Percentiles rank a stretch among this genome's conserved stretches.
These are phyloP conservation scores for Scolanthus callimorphus DNA, from an alignment of 92 coral and sea anemone species.

Conservation along the genomic window DNA sequence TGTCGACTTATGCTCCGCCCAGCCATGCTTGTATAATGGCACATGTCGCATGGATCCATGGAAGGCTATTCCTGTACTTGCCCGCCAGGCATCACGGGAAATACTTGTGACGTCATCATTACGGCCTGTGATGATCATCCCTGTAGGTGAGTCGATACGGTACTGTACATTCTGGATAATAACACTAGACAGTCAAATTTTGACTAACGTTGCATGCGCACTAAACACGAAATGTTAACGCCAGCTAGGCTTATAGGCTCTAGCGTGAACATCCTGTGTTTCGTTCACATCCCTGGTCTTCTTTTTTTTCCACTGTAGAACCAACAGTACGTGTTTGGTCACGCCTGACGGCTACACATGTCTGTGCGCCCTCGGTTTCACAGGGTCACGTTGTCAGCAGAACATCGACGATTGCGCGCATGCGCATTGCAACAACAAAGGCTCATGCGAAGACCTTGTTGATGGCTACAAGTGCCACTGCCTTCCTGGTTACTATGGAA, in stretches of 20 bases:
- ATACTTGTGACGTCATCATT: constrained; percentile 31
- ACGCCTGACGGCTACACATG: constrained; percentile 37
- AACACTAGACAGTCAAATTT: too few relatives aligned
- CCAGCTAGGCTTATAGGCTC: too few relatives aligned
- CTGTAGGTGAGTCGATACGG: constrained; percentile 3
- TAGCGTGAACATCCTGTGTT: too few relatives aligned
- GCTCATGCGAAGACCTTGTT: constrained; percentile 42
- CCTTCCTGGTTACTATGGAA: constrained; percentile 59
- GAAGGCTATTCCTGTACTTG: constrained; percentile 38
- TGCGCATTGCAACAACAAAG: constrained; percentile 52
- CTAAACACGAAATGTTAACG: too few relatives aligned
- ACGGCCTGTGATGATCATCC: constrained; percentile 6
- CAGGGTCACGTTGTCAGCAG: constrained; percentile 32
- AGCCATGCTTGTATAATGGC: constrained; percentile 57
- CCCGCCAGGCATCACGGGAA: constrained; percentile 34
- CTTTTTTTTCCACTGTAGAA: too few relatives aligned
- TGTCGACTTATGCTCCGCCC: constrained; percentile 53
- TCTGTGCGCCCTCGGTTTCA: constrained; percentile 30
- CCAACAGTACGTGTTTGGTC: constrained; percentile 38
- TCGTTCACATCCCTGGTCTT: not conserved
- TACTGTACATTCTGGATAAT: too few relatives aligned
- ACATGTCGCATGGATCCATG: constrained; percentile 26
- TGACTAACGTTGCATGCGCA: too few relatives aligned
- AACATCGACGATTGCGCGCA: constrained; percentile 28
- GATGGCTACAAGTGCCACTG: constrained; percentile 49